A percentile compares a stretch with the other conserved stretches of the same genome.
These are phyloP conservation scores for Nautilus pompilius DNA, from an alignment of 1,140 invertebrate species.

Conservation along the genomic window DNA sequence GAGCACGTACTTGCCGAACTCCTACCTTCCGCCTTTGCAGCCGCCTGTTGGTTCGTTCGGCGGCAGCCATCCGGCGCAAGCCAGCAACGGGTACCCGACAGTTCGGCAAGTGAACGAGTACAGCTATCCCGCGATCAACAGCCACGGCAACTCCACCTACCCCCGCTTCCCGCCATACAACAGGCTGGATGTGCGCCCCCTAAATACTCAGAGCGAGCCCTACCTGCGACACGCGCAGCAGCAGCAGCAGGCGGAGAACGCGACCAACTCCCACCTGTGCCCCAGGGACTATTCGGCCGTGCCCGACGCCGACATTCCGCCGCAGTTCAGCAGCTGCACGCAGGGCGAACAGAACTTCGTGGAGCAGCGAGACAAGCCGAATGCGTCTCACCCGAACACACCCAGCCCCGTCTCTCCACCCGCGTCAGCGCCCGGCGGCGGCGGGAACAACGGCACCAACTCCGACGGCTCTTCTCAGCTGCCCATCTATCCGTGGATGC, in stretches of 20 bases:
- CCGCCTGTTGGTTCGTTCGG: neutral
- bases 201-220: slow-evolving; percentile 53
- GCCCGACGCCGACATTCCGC: neutral
- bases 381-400: slow-evolving; percentile 8
- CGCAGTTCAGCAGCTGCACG: slow-evolving; percentile 6
- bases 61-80: neutral
- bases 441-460: neutral
- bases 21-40: neutral
- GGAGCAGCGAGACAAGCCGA: slow-evolving; percentile 8
- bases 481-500: slow-evolving; percentile 23
- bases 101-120: neutral
- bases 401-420: slow-evolving; percentile 22
- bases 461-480: slow-evolving; percentile 4
- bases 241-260: neutral
- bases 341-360: neutral
- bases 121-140: neutral
- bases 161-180: slow-evolving; percentile 91
- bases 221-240: slow-evolving; percentile 1
- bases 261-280: neutral
- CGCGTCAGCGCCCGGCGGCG: slow-evolving; percentile 7
- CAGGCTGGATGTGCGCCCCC: slow-evolving; percentile 74
- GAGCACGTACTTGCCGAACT: slow-evolving; percentile 1
- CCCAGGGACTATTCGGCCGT: neutral
- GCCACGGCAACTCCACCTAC: slow-evolving; percentile 56
- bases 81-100: neutral